phyloP scores from a whole-genome alignment of 2,797 vertebrate genomes.

The Poecilia picta region DNA sequence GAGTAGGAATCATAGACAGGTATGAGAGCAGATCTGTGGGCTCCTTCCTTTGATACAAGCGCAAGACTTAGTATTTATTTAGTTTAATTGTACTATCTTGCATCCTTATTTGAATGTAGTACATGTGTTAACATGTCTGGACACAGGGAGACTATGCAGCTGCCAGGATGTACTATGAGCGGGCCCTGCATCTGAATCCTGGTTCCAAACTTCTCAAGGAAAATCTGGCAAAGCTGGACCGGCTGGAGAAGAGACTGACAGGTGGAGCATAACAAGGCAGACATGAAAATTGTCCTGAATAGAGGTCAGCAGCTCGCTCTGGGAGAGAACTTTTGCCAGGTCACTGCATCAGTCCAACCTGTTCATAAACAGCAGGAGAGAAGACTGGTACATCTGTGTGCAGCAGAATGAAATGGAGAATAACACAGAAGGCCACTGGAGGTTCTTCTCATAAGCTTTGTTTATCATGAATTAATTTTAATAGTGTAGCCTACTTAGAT shows the following conservation, averaged over 20 bases:
- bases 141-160: slow-evolving; percentile 90
- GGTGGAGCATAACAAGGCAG: slow-evolving; percentile 65
- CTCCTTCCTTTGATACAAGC: neutral
- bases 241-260: slow-evolving; percentile 89
- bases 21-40: neutral
- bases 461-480: slow-evolving; percentile 32
- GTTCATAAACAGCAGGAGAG: neutral
- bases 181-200: slow-evolving; percentile 89
- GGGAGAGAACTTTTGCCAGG: slow-evolving; percentile 14
- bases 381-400: neutral
- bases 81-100: neutral
- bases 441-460: slow-evolving; percentile 49
- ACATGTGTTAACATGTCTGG: slow-evolving; percentile 3
- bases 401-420: neutral
- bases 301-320: slow-evolving; percentile 1
- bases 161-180: slow-evolving; percentile 91
- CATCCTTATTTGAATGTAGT: neutral
- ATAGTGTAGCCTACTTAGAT: slow-evolving; percentile 7
- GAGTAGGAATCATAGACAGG: neutral
- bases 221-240: slow-evolving; percentile 94
- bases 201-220: slow-evolving; percentile 93
- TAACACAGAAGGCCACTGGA: neutral
- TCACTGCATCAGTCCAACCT: slow-evolving; percentile 8
- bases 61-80: neutral
- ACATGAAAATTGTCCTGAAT: slow-evolving; percentile 1